Percentiles rank a stretch among this genome's conserved stretches.
Evolutionary conservation across 35 echinoderm and acorn worm genomes (phyloP).

Genomic region (Heliocidaris erythrogramma): DNA sequence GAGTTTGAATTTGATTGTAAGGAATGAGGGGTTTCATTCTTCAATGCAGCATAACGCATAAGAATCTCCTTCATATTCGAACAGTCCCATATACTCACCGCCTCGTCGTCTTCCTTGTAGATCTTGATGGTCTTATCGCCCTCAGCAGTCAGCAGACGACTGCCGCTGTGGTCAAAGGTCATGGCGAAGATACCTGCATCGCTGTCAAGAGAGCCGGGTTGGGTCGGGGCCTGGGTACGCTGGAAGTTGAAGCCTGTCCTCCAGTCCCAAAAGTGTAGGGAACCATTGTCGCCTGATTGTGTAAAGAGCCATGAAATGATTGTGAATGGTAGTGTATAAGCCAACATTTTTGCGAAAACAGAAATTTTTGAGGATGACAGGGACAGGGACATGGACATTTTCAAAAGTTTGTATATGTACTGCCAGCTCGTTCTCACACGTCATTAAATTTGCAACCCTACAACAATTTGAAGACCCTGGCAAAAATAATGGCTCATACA

Average conservation of each 20-base stretch:
- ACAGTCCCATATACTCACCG: conserved; percentile 60
- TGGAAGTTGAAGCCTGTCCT: conserved; percentile 96
- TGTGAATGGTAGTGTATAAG: not conserved
- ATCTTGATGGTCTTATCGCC: conserved; percentile 99
- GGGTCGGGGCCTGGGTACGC: conserved; percentile 84
- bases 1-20: too few species aligned
- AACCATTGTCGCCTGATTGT: conserved; percentile 93
- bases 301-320: conserved; percentile 21
- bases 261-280: conserved; percentile 98
- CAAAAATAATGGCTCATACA: too few species aligned
- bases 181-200: conserved; percentile 94
- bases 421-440: too few species aligned
- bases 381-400: too few species aligned
- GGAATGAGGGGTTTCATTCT: too few species aligned
- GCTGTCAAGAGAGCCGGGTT: conserved; percentile 96
- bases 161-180: conserved; percentile 94
- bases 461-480: too few species aligned
- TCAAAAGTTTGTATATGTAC: too few species aligned
- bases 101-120: conserved; percentile 98
- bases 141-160: conserved; percentile 91
- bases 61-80: too few species aligned
- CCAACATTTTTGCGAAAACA: too few species aligned
- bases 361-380: too few species aligned
- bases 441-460: too few species aligned
- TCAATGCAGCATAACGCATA: too few species aligned